Percentiles rank a stretch among this genome's conserved stretches.
These are phyloP conservation scores for Branchellion lobata DNA, from an alignment of 2,888 invertebrate species.

Conservation along the genomic window DNA sequence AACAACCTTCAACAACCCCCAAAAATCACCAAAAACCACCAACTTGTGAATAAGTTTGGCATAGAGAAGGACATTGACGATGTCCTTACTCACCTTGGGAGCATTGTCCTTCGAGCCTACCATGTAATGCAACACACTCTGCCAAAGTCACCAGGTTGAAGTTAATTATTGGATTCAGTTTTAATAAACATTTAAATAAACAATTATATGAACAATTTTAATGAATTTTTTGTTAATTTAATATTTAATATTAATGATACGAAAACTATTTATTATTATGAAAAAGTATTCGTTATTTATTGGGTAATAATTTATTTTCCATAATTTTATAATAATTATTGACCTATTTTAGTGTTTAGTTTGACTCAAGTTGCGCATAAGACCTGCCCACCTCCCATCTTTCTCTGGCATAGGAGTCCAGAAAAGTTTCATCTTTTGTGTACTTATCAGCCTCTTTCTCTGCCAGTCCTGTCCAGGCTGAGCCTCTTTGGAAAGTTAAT, in stretches of 20 bases:
- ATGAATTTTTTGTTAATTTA: no score
- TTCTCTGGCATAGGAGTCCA: constrained; percentile 86
- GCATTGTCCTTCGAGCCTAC: constrained; percentile 76
- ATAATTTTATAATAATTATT: no score
- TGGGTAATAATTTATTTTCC: no score
- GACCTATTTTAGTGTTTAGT: no score
- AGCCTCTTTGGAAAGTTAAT: constrained; percentile 68
- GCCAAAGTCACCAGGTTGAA: no score
- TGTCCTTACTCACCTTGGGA: constrained; percentile 72
- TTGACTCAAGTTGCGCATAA: no score
- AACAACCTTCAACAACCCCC: no score
- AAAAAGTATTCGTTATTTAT: no score
- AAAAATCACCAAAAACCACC: constrained; percentile 43
- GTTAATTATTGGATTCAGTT: neutral
- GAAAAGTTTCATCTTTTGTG: constrained; percentile 77
- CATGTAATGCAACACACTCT: constrained; percentile 91
- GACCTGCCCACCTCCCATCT: constrained; percentile 87
- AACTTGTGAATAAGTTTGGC: constrained; percentile 88
- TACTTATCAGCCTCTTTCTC: constrained; percentile 79
- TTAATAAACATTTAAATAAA: constrained; percentile 9
- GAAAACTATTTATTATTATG: neutral
- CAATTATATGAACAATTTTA: no score
- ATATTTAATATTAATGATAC: neutral
- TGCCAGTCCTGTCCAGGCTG: constrained; percentile 74
- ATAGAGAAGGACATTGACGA: constrained; percentile 85